These are phyloP conservation scores for Heliconius himera DNA, from an alignment of 1,140 invertebrate genomes.

Conservation along the genomic window DNA sequence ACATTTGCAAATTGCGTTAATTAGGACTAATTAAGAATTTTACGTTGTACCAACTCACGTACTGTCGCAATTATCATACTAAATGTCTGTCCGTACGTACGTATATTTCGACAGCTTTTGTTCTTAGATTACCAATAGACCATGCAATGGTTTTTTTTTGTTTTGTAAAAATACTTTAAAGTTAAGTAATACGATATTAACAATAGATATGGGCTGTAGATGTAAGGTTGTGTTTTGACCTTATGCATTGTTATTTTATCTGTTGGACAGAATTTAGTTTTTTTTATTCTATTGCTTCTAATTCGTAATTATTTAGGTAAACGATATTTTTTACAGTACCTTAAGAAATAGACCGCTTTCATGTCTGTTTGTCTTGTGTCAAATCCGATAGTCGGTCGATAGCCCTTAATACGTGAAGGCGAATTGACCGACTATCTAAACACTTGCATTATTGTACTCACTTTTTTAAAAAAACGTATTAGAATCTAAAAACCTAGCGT, in stretches of 20 bases:
- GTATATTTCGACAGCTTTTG: slow-evolving; percentile 24
- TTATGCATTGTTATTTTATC: not conserved
- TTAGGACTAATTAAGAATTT: not conserved
- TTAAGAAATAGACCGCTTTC: not conserved
- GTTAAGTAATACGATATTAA: not conserved
- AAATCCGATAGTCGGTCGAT: not conserved
- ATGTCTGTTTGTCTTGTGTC: not conserved
- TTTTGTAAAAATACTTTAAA: slow-evolving; percentile 21
- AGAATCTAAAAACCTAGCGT: too few species aligned
- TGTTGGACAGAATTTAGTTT: not conserved
- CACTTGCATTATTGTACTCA: too few species aligned
- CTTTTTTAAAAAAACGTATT: too few species aligned
- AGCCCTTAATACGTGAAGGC: too few species aligned
- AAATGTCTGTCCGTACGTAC: not conserved
- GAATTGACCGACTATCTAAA: too few species aligned
- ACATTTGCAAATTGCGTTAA: not conserved
- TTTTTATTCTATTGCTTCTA: not conserved
- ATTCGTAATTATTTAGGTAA: not conserved
- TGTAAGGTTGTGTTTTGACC: not conserved
- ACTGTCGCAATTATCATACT: slow-evolving; percentile 9
- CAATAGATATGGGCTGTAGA: not conserved
- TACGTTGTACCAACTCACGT: not conserved
- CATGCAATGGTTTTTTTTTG: not conserved
- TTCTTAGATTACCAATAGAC: slow-evolving; percentile 25
- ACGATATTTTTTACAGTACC: not conserved